Percentiles rank a stretch among this genome's conserved stretches.
Conservation (phyloP, 1,140 invertebrate species). For the Rhagoletis zephyria region DNA sequence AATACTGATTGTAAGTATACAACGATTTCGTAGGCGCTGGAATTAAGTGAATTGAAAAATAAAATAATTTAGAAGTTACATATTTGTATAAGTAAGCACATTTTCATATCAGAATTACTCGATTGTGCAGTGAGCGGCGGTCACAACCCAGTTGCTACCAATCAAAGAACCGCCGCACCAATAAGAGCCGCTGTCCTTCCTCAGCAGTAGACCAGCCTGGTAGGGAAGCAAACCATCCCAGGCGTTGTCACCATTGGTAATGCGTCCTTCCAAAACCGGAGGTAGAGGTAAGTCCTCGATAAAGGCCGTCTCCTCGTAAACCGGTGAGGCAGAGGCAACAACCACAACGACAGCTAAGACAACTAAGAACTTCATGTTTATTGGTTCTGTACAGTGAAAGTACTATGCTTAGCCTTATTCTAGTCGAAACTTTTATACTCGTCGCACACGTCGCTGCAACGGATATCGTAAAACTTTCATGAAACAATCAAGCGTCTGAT, state of each 20-base stretch:
- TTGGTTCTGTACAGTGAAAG: neutral
- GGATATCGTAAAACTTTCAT: neutral
- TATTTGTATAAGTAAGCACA: no score
- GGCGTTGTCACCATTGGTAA: slow-evolving; percentile 66
- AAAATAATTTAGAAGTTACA: neutral
- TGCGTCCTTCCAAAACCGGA: slow-evolving; percentile 62
- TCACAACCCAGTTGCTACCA: slow-evolving; percentile 76
- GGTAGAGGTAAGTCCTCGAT: neutral
- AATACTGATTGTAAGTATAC: slow-evolving; percentile 32
- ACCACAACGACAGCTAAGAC: slow-evolving; percentile 35
- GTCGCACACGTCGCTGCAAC: neutral
- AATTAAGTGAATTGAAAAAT: neutral
- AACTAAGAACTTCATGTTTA: slow-evolving; percentile 43
- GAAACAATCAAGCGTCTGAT: no score
- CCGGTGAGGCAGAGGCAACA: neutral
- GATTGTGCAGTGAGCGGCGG: slow-evolving; percentile 77
- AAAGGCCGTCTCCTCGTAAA: neutral
- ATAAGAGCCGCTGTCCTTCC: slow-evolving; percentile 57
- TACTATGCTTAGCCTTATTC: neutral
- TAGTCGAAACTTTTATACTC: neutral
- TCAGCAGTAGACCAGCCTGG: slow-evolving; percentile 68
- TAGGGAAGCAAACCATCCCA: slow-evolving; percentile 68
- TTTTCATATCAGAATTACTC: slow-evolving; percentile 59
- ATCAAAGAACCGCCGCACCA: slow-evolving; percentile 76
- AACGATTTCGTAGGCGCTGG: neutral